Evolutionary conservation across 2,113 vertebrate species (phyloP).

Genomic region (Beaufortia kweichowensis): DNA sequence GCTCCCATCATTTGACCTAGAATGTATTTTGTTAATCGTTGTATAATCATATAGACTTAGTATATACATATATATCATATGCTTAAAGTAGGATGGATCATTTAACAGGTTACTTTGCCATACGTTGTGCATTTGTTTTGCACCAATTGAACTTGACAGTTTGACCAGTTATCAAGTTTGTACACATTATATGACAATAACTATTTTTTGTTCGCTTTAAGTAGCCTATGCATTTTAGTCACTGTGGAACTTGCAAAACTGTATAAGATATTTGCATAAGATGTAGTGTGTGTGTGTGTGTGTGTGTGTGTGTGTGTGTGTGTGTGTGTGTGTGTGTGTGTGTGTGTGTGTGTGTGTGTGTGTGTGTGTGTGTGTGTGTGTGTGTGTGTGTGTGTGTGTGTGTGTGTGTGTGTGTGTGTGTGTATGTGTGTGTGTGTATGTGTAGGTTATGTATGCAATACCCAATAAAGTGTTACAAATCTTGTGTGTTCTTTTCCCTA

Average conservation of each 20-base stretch:
- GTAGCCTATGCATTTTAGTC: conserved; percentile 56
- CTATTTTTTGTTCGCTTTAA: conserved; percentile 41
- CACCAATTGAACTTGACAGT: conserved; percentile 54
- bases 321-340: conserved; percentile 25
- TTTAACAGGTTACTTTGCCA: conserved; percentile 43
- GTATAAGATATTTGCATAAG: conserved; percentile 52
- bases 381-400: conserved; percentile 28
- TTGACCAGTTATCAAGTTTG: conserved; percentile 47
- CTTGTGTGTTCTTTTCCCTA: conserved; percentile 37
- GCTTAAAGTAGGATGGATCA: conserved; percentile 42
- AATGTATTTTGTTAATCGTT: conserved; percentile 41
- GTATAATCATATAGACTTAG: conserved; percentile 43
- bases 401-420: conserved; percentile 23
- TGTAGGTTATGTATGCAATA: conserved; percentile 42
- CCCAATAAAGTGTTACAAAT: conserved; percentile 28
- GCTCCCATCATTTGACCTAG: conserved; percentile 40
- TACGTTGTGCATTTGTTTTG: conserved; percentile 41
- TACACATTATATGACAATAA: conserved; percentile 47
- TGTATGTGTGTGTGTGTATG: conserved; percentile 35
- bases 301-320: conserved; percentile 18
- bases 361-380: conserved; percentile 24
- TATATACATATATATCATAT: conserved; percentile 40
- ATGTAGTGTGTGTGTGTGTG: conserved; percentile 29
- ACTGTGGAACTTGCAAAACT: conserved; percentile 56
- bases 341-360: conserved; percentile 27